Evolutionary conservation across 1,140 invertebrate species (phyloP).

Genomic region (Cydia pomonella): DNA sequence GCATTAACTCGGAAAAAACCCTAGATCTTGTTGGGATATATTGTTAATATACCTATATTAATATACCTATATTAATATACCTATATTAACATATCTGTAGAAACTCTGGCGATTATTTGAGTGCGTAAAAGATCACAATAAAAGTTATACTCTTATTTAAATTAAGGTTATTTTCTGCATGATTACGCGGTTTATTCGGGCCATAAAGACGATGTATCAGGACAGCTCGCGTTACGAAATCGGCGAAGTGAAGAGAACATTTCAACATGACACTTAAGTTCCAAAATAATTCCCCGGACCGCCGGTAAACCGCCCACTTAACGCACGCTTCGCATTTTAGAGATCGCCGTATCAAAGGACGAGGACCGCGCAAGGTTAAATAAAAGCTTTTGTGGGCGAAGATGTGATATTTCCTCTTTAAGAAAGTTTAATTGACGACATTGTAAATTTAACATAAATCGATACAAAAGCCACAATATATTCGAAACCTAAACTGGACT

Average conservation of each 20-base stretch:
- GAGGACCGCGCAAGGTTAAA: conserved; percentile 27
- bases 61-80: too few species aligned
- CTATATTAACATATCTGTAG: too few species aligned
- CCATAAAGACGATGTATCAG: conserved; percentile 55
- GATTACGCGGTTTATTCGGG: conserved; percentile 28
- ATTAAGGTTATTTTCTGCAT: background rate
- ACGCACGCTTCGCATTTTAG: conserved; percentile 51
- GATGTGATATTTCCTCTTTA: conserved; percentile 10
- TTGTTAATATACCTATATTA: too few species aligned
- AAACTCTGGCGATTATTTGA: background rate
- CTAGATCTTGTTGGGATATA: too few species aligned
- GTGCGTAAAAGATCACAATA: background rate
- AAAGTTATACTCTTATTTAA: conserved; percentile 1
- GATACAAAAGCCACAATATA: background rate
- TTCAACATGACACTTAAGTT: conserved; percentile 68
- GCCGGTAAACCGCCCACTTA: conserved; percentile 65
- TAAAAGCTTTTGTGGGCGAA: conserved; percentile 25
- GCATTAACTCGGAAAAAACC: too few species aligned
- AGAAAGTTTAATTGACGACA: background rate
- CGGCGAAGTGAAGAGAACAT: conserved; percentile 47
- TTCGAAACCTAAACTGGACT: too few species aligned
- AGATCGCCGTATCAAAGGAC: conserved; percentile 30
- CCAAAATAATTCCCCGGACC: conserved; percentile 63
- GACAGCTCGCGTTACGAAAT: conserved; percentile 58
- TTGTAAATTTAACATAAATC: background rate